These are phyloP conservation scores for Protaetia brevitarsis DNA, from an alignment of 1,140 invertebrate genomes.

Conservation along the genomic window DNA sequence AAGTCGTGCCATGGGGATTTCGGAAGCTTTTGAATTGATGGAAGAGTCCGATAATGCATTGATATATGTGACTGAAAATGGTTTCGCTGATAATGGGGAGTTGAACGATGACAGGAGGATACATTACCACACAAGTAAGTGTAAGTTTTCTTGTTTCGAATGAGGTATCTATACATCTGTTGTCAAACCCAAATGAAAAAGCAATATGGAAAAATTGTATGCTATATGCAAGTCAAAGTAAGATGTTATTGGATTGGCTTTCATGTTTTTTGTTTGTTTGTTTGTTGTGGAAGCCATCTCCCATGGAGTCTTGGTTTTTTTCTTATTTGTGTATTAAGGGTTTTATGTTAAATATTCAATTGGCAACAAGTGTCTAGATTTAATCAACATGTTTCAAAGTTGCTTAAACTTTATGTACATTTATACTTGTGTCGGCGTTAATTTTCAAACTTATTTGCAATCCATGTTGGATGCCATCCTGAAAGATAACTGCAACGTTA, in stretches of 20 bases:
- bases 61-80: slow-evolving; percentile 61
- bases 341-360: no score
- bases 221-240: no score
- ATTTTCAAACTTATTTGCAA: slow-evolving; percentile 58
- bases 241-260: no score
- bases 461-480: slow-evolving; percentile 62
- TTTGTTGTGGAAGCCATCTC: no score
- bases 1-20: slow-evolving; percentile 54
- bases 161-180: neutral
- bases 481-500: slow-evolving; percentile 57
- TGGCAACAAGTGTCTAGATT: no score
- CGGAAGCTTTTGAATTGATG: slow-evolving; percentile 54
- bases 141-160: neutral
- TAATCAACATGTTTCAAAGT: no score
- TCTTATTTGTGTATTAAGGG: no score
- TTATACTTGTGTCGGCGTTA: neutral
- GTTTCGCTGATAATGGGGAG: slow-evolving; percentile 49
- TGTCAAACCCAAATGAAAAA: no score
- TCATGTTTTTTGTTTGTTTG: no score
- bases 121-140: slow-evolving; percentile 51
- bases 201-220: no score
- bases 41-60: slow-evolving; percentile 53
- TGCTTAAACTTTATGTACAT: neutral
- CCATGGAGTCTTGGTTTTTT: no score
- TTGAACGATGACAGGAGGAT: slow-evolving; percentile 53